Percentiles rank a stretch among this genome's conserved stretches.
These are phyloP conservation scores for Porites divaricata DNA, from an alignment of 92 coral and sea anemone genomes.

Conservation along the genomic window DNA sequence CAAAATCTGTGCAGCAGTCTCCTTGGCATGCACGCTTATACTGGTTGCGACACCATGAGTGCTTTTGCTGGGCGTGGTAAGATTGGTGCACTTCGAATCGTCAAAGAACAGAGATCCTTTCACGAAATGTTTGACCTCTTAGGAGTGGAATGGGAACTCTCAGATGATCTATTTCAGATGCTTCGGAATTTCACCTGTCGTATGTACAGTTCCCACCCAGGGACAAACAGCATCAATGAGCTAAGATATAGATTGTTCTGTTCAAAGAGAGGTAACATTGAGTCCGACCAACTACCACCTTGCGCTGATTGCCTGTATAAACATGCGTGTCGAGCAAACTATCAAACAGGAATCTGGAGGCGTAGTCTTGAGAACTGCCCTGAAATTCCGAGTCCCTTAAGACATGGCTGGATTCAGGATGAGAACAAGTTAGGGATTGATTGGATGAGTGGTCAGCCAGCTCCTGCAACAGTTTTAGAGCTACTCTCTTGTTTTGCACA, in stretches of 20 bases:
- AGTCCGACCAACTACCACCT: constrained; percentile 25
- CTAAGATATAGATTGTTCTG: constrained; percentile 43
- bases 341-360: constrained; percentile 58
- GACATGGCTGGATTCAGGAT: constrained; percentile 51
- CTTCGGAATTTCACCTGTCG: constrained; percentile 48
- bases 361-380: constrained; percentile 38
- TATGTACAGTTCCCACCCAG: constrained; percentile 49
- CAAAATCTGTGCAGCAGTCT: constrained; percentile 47
- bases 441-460: constrained; percentile 63
- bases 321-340: constrained; percentile 49
- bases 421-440: constrained; percentile 51
- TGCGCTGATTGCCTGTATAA: constrained; percentile 18
- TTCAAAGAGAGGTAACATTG: constrained; percentile 28
- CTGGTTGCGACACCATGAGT: constrained; percentile 76
- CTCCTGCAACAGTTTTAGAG: constrained; percentile 51
- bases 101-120: constrained; percentile 22
- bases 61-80: constrained; percentile 70
- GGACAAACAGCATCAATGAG: constrained; percentile 50
- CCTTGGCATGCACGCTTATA: constrained; percentile 71
- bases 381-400: constrained; percentile 40
- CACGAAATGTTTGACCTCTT: constrained; percentile 39
- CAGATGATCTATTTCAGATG: constrained; percentile 30
- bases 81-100: constrained; percentile 39
- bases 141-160: constrained; percentile 50
- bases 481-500: constrained; percentile 51